These are phyloP conservation scores for Epirrhoe alternata DNA, from an alignment of 2,888 invertebrate species.

Conservation along the genomic window DNA sequence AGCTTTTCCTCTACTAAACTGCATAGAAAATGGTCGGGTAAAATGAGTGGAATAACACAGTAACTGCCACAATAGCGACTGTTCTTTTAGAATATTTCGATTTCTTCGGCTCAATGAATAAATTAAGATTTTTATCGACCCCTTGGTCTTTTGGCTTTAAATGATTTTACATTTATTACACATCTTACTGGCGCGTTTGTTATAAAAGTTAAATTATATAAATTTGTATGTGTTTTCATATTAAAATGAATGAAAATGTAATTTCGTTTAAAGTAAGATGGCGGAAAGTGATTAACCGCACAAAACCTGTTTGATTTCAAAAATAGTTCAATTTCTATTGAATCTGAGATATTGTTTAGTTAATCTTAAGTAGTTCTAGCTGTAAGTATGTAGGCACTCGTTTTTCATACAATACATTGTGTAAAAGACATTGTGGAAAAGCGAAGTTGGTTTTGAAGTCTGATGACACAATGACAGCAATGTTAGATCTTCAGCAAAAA, in stretches of 20 bases:
- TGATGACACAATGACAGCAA: slow-evolving; percentile 13
- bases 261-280: slow-evolving; percentile 32
- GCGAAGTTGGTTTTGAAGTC: slow-evolving; percentile 24
- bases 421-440: slow-evolving; percentile 24
- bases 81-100: slow-evolving; percentile 45
- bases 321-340: slow-evolving; percentile 30
- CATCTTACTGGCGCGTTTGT: slow-evolving; percentile 35
- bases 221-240: not conserved
- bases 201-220: not conserved
- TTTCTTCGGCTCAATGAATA: slow-evolving; percentile 54
- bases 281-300: slow-evolving; percentile 60
- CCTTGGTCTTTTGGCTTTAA: slow-evolving; percentile 57
- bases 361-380: slow-evolving; percentile 40
- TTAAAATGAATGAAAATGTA: not conserved
- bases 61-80: slow-evolving; percentile 68
- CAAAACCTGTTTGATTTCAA: slow-evolving; percentile 59
- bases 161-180: slow-evolving; percentile 48
- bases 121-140: slow-evolving; percentile 37
- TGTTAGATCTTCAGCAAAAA: not conserved
- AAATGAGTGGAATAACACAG: slow-evolving; percentile 36
- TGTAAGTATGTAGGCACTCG: slow-evolving; percentile 46
- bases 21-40: slow-evolving; percentile 23
- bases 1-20: slow-evolving; percentile 1
- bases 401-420: slow-evolving; percentile 43
- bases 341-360: slow-evolving; percentile 61